Base-by-base conservation (phyloP, 2,113 vertebrate species). In the Scortum barcoo region DNA sequence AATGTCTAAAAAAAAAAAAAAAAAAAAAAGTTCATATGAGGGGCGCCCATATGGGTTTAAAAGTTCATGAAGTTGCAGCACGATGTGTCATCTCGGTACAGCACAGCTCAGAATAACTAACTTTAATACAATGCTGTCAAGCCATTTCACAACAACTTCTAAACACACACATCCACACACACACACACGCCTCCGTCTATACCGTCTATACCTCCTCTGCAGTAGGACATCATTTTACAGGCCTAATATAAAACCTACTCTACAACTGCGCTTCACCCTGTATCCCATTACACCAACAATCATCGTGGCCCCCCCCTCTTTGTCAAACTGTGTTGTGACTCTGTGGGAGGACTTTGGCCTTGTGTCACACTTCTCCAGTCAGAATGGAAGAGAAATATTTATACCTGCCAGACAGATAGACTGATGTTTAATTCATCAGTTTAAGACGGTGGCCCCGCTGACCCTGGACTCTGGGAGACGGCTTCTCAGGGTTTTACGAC, bases 371-470 rank as follows among this genome's bases (percentile, higher is more conserved):
- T 58, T 30, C 80, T 85, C 73, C 87, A 81, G 73, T 91, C 74
- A 86, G 81, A 90, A 90, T 86, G 75, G 88, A 92, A 92, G 88
- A 91, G 92, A 93, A 93, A 94, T 93, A 93, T 93, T 93, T 93
- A 93, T 93, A 89, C 83, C 89, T 88, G 83, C 89, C 84, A 88
- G 91, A 90, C 76, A 87, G 91, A 88, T 77, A 88, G 87, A 91
- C 85, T 93, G 89, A 94, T 95, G 90, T 92, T 92, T 95, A 92
- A 94, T 94, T 94, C 91, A 95, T 92, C 5, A 60, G 73, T 88
- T 88, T 90, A 77, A 90, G 90, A 89, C 76, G 80, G 76, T 84
- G 89, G 80, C 74, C 83, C 70, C 50, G 53, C 77, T 90, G 91
- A 91, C 88, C 92, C 89, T 76, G 86, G 81, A 85, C 82, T 86